Base-by-base conservation (phyloP, 92 coral and sea anemone species). In the Zoanthus sansibaricus region DNA sequence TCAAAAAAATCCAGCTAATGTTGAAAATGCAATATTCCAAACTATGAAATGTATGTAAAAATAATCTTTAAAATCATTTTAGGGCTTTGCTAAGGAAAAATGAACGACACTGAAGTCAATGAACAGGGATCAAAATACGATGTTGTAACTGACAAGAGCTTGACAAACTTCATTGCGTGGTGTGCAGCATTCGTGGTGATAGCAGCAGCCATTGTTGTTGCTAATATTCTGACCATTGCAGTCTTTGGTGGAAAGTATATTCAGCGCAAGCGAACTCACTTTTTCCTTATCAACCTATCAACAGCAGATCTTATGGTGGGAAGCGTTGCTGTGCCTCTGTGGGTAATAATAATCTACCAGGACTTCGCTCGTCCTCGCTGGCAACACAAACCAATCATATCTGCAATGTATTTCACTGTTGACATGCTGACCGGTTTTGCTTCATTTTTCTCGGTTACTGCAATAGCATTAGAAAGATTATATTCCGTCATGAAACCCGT, bases 341-440 rank as follows among this genome's bases (percentile, higher is more conserved):
- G 75, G 75, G 12, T 80, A 5, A 55, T 80, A 0, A 80, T 80
- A 4, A 55, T 80, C 7, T 62, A 47, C 11, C 73, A 20, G 7
- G 10, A 64, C 7, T 64, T 62, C 9, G 13, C 82, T 5, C 52
- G 2, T n/a, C 72, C 85, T 14, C 61, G 21, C 6, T 80, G 85
- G 85, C 4, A 4, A 52, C 85, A 73, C 10, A 18, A 55, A 12
- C 30, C 62, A 6, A 33, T 45, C 47, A 20, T 80, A 4, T 80
- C 85, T 37, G 73, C 74, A 14, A 11, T 80, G 12, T 80, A 80
- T 66, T 80, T 80, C 64, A 80, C 85, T 7, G n/a, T 33, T 20
- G 85, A 80, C 75, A 80, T 80, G 85, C 16, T 80, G 13, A 45
- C 85, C 3, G 85, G 85, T 13, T 47, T 80, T 20, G 46, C 85